Percentiles rank a stretch among this genome's conserved stretches.
phyloP scores from a whole-genome alignment of 2,888 invertebrate genomes.

The Hydroisotoma schaefferi region DNA sequence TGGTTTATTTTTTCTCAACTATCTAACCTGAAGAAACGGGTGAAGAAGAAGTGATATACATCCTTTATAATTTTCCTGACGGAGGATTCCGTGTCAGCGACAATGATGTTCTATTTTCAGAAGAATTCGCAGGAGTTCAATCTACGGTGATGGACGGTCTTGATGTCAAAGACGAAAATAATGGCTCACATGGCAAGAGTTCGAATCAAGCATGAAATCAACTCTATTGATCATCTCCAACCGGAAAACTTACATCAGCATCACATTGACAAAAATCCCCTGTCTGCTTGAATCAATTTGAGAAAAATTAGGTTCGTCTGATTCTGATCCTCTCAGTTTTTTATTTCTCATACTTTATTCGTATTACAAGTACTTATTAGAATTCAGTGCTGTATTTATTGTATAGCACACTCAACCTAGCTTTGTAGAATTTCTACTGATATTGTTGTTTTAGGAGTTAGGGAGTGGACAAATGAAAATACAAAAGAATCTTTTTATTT shows the following conservation, averaged over 20 bases:
- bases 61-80: constrained; percentile 41
- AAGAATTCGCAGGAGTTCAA: constrained; percentile 28
- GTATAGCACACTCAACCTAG: too few relatives aligned
- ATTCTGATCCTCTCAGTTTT: neutral
- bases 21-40: too few relatives aligned
- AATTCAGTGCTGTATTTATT: too few relatives aligned
- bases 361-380: too few relatives aligned
- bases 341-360: too few relatives aligned
- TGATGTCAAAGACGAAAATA: constrained; percentile 35
- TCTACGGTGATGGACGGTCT: constrained; percentile 22
- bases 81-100: constrained; percentile 35
- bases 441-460: too few relatives aligned
- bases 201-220: constrained; percentile 40
- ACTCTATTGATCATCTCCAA: constrained; percentile 27
- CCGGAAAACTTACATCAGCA: constrained; percentile 38
- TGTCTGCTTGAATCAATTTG: constrained; percentile 43
- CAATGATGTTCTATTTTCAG: constrained; percentile 23
- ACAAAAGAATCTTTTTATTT: too few relatives aligned
- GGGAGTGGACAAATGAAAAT: too few relatives aligned
- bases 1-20: too few relatives aligned
- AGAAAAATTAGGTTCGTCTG: constrained; percentile 27
- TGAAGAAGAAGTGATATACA: constrained; percentile 37
- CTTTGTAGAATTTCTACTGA: too few relatives aligned
- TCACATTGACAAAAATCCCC: constrained; percentile 44
- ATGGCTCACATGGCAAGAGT: constrained; percentile 43